Conservation (phyloP, 2,113 vertebrate species). For the Engraulis encrasicolus region DNA sequence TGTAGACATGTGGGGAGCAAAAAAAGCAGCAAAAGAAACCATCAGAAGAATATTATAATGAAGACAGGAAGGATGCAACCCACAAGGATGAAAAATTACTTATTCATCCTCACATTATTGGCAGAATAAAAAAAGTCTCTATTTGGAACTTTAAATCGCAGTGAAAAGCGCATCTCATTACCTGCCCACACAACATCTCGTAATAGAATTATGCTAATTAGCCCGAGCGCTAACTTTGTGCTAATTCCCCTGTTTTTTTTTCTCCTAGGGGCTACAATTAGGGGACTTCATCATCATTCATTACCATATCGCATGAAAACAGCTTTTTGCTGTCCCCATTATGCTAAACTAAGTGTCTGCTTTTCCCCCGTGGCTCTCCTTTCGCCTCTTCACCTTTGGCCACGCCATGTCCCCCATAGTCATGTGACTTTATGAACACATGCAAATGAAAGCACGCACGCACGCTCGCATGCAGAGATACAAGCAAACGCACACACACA, state of each 20-base stretch:
- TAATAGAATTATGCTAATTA: conserved; percentile 36
- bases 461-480: too few species aligned
- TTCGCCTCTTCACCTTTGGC: neutral
- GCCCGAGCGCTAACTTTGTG: conserved; percentile 3
- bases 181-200: neutral
- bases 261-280: neutral
- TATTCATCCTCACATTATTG: neutral
- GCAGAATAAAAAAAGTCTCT: conserved; percentile 8
- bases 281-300: neutral
- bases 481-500: too few species aligned
- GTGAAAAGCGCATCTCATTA: neutral
- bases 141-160: neutral
- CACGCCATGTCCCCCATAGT: neutral
- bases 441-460: too few species aligned
- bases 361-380: conserved; percentile 4
- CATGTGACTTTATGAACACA: neutral
- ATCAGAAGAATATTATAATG: too few species aligned
- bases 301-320: conserved; percentile 3
- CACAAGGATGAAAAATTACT: too few species aligned
- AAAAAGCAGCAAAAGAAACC: neutral
- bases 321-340: neutral
- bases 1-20: too few species aligned
- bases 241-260: neutral
- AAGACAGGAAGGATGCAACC: too few species aligned
- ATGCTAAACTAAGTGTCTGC: neutral